Percentiles rank a stretch among this genome's conserved stretches.
These are phyloP conservation scores for Teleopsis dalmanni DNA, from an alignment of 1,140 invertebrate genomes.

Conservation along the genomic window DNA sequence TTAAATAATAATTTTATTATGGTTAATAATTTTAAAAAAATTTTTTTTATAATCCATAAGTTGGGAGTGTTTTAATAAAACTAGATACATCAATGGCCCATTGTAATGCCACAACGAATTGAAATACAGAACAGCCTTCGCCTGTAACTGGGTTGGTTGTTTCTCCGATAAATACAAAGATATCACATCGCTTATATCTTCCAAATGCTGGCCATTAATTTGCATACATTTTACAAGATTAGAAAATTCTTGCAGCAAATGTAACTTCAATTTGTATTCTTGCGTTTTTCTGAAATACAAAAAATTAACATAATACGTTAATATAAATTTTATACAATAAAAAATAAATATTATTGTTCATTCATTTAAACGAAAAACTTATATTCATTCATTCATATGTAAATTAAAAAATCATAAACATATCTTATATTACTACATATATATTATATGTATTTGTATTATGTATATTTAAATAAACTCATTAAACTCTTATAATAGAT, in stretches of 20 bases:
- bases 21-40: conserved; percentile 11
- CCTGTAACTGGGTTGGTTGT: conserved; percentile 48
- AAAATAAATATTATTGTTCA: too few relatives aligned
- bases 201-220: conserved; percentile 47
- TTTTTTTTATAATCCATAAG: conserved; percentile 26
- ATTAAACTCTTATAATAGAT: too few relatives aligned
- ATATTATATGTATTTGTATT: too few relatives aligned
- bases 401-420: neutral
- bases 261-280: conserved; percentile 50
- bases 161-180: conserved; percentile 46
- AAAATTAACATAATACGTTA: neutral
- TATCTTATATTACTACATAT: conserved; percentile 34
- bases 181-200: conserved; percentile 42
- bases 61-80: conserved; percentile 27
- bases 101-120: conserved; percentile 21
- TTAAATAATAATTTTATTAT: conserved; percentile 3
- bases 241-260: conserved; percentile 45
- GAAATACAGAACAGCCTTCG: conserved; percentile 20
- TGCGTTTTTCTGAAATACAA: conserved; percentile 44
- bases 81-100: conserved; percentile 34
- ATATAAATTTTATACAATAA: too few relatives aligned
- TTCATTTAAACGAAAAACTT: too few relatives aligned
- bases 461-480: too few relatives aligned
- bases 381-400: too few relatives aligned
- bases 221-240: conserved; percentile 44